A percentile compares a stretch with the other conserved stretches of the same genome.
Evolutionary conservation across 2,797 vertebrate genomes (phyloP).

Genomic region (Alauda arvensis): DNA sequence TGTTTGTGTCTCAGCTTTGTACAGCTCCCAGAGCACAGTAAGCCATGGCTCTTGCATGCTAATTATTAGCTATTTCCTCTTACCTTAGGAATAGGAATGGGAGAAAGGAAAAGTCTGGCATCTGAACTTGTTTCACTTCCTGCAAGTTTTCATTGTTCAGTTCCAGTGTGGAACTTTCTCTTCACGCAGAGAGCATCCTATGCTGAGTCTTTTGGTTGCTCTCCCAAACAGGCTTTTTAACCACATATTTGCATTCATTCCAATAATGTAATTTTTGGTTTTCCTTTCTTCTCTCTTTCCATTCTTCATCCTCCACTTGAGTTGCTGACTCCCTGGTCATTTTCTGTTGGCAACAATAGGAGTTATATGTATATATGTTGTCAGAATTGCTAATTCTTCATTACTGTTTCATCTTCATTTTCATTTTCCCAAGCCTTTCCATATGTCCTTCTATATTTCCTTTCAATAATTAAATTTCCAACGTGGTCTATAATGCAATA

Average conservation of each 20-base stretch:
- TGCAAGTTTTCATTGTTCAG: neutral
- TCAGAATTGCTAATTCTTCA: neutral
- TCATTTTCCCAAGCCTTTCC: neutral
- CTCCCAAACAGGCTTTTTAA: neutral
- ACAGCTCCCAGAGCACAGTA: neutral
- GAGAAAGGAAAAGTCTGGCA: conserved; percentile 4
- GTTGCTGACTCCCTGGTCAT: neutral
- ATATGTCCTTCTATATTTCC: neutral
- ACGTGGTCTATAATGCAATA: neutral
- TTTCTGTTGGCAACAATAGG: neutral
- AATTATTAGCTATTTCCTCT: conserved; percentile 20
- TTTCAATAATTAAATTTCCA: conserved; percentile 14
- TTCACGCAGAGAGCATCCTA: neutral
- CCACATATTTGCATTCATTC: neutral
- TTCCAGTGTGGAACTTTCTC: neutral
- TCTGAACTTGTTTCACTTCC: neutral
- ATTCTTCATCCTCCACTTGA: neutral
- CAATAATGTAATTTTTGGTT: neutral
- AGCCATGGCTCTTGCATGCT: neutral
- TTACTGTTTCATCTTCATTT: neutral
- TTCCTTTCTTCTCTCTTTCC: neutral
- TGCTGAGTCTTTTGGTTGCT: neutral
- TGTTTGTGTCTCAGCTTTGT: neutral
- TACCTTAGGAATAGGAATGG: neutral
- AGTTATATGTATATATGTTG: neutral